Base-by-base conservation (phyloP, 2,888 invertebrate species). In the Drosophila pseudotakahashii region DNA sequence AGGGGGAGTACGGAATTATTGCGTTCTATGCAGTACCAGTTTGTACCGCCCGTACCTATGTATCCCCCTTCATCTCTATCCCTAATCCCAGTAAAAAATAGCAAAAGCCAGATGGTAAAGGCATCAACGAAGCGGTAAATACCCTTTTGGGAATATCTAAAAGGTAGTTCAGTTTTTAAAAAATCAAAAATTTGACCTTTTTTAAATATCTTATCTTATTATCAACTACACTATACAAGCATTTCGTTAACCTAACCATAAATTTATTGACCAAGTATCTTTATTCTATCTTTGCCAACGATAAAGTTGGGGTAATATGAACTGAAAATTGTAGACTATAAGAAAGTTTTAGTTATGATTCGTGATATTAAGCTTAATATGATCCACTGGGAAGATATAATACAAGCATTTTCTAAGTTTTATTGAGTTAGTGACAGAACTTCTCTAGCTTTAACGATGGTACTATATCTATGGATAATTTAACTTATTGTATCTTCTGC, bases 1-100 rank as follows among this genome's bases (percentile, higher is more conserved):
- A 19, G 14, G 19, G 68, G 48, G 26, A 55, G 36, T 53, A 37
- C 57, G 36, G 19, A 14, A 41, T 13, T 69, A 74, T 78, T 82
- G 77, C 75, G 76, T 78, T 85, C 73, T 77, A 68, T 80, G 78
- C 75, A 64, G 53, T 57, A 44, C 67, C 70, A 71, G 70, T 55
- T 69, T 26, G 59, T 59, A 50, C 44, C 42, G 45, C 55, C 10
- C 55, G 51, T 41, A 42, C 48, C 47, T 11, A 30, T 30, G 30
- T 0, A 30, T 30, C 47, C 47, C 7, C 30, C 9, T 5, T 10
- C 16, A 41, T 10, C 11, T 16, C 32, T 16, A 63, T 42, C 39
- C 13, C 23, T 69, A 42, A 62, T 62, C n/a, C 62, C 13, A 75
- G 45, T 16, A 13, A 41, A 53, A 13, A 41, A 53, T 52, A 57